These are phyloP conservation scores for Galemys pyrenaicus DNA, from an alignment of 2,113 vertebrate species.

Conservation along the genomic window DNA sequence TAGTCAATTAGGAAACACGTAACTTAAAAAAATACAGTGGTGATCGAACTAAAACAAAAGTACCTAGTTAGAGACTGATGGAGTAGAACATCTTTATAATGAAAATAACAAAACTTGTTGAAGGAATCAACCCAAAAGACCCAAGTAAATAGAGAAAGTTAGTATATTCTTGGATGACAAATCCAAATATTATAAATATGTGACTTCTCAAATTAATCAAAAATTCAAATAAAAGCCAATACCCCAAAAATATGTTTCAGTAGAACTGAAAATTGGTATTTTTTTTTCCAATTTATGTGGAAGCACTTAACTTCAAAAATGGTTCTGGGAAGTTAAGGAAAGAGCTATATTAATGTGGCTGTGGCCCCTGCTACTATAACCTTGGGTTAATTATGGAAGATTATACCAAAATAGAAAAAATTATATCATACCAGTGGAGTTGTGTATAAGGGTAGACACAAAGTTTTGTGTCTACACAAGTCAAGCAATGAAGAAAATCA, in stretches of 20 bases:
- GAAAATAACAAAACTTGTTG: not conserved
- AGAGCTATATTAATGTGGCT: no score
- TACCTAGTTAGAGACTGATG: not conserved
- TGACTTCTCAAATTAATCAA: not conserved
- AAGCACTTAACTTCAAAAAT: no score
- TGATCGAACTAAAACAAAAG: not conserved
- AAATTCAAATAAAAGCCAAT: not conserved
- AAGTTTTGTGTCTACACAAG: constrained; percentile 95
- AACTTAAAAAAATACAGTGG: not conserved
- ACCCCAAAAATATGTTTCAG: not conserved
- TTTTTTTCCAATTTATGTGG: not conserved
- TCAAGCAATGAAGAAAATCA: constrained; percentile 98
- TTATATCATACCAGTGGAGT: constrained; percentile 90
- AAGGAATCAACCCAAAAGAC: not conserved
- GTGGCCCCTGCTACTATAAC: no score
- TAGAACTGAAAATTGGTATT: not conserved
- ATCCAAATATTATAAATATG: not conserved
- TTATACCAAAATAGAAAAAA: no score
- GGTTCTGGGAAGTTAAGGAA: no score
- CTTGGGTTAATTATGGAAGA: no score
- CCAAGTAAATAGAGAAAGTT: not conserved
- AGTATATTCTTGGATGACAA: not conserved
- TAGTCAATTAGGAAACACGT: not conserved
- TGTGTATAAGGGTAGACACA: constrained; percentile 97
- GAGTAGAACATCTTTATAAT: not conserved